Percentiles rank a stretch among this genome's conserved stretches.
These are phyloP conservation scores for Calephelis perditalis DNA, from an alignment of 2,888 invertebrate species.

Conservation along the genomic window DNA sequence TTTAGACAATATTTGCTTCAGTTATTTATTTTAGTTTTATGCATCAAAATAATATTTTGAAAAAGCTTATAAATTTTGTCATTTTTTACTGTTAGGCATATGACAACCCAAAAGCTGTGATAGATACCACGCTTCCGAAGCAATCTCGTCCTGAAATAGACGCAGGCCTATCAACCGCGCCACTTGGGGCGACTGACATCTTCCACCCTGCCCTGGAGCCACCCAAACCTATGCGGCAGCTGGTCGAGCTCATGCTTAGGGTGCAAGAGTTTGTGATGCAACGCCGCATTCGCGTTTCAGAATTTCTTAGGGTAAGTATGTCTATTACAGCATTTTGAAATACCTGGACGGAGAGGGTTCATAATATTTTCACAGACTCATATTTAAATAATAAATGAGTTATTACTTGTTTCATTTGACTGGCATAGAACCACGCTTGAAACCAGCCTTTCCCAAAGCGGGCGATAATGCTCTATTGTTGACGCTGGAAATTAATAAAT, in stretches of 20 bases:
- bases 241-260: slow-evolving; percentile 77
- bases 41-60: too few species aligned
- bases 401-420: too few species aligned
- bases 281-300: slow-evolving; percentile 80
- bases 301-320: slow-evolving; percentile 81
- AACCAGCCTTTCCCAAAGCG: too few species aligned
- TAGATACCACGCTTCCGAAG: slow-evolving; percentile 84
- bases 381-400: too few species aligned
- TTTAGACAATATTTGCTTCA: too few species aligned
- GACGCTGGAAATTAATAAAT: too few species aligned
- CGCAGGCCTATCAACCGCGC: slow-evolving; percentile 61
- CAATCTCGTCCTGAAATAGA: slow-evolving; percentile 82
- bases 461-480: too few species aligned
- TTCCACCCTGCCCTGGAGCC: slow-evolving; percentile 79
- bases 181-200: slow-evolving; percentile 65
- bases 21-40: too few species aligned
- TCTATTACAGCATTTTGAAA: too few species aligned
- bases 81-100: slow-evolving; percentile 44
- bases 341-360: too few species aligned
- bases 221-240: slow-evolving; percentile 65
- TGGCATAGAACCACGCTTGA: too few species aligned
- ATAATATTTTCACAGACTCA: too few species aligned
- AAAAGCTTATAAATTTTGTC: background rate
- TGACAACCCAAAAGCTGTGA: slow-evolving; percentile 78
- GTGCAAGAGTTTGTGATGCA: slow-evolving; percentile 83